Percentiles rank a stretch among this genome's conserved stretches.
phyloP scores from a whole-genome alignment of 2,888 invertebrate species.

The Diarsia rubi region DNA sequence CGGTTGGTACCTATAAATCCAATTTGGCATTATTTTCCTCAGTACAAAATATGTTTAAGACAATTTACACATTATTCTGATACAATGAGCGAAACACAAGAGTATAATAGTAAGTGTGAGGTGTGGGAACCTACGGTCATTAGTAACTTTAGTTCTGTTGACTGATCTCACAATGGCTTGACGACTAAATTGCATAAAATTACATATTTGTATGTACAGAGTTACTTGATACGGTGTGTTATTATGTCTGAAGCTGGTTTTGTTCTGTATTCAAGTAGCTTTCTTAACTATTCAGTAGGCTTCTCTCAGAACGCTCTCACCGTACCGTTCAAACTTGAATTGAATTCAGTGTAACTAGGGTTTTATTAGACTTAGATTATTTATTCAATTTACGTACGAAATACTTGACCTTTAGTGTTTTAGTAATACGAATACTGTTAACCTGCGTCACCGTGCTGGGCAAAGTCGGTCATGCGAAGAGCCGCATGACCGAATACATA shows the following conservation, averaged over 20 bases:
- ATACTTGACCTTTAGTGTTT: not conserved
- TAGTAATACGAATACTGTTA: not conserved
- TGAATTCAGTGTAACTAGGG: conserved; percentile 2
- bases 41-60: conserved; percentile 34
- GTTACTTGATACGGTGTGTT: conserved; percentile 37
- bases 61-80: conserved; percentile 46
- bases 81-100: conserved; percentile 54
- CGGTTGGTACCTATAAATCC: conserved; percentile 1
- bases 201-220: conserved; percentile 37
- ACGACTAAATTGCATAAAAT: conserved; percentile 66
- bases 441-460: no score
- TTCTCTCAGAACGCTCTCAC: conserved; percentile 14
- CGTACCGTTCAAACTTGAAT: conserved; percentile 5
- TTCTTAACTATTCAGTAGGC: conserved; percentile 29
- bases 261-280: conserved; percentile 38
- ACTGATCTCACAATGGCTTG: conserved; percentile 61
- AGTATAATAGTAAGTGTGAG: conserved; percentile 36
- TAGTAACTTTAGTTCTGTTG: conserved; percentile 53
- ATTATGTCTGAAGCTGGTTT: conserved; percentile 52
- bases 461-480: not conserved
- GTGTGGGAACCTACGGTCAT: conserved; percentile 56
- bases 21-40: conserved; percentile 19
- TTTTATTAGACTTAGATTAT: conserved; percentile 3
- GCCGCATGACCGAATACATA: not conserved
- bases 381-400: conserved; percentile 1